Conservation (phyloP, 2,888 invertebrate species). For the Micoletzkya japonica region DNA sequence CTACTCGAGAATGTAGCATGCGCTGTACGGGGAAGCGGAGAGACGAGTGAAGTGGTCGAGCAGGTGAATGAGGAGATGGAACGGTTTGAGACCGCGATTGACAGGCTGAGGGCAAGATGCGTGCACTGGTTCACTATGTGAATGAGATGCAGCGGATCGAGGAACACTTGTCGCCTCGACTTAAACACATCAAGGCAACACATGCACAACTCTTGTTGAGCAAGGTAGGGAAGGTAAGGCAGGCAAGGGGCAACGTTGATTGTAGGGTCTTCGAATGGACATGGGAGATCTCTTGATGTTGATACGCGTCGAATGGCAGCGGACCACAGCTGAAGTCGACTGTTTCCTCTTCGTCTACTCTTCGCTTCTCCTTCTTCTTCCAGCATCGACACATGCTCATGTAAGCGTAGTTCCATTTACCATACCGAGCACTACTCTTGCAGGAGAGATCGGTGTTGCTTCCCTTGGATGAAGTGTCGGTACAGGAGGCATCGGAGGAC, state of each 20-base stretch:
- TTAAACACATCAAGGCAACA: slow-evolving; percentile 2
- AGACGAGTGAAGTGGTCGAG: neutral
- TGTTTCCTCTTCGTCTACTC: slow-evolving; percentile 50
- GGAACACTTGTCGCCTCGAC: slow-evolving; percentile 47
- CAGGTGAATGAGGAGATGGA: neutral
- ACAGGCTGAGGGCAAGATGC: slow-evolving; percentile 50
- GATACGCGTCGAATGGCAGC: slow-evolving; percentile 28
- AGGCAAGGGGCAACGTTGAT: neutral
- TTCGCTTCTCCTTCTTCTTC: slow-evolving; percentile 42
- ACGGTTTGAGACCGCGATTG: slow-evolving; percentile 1
- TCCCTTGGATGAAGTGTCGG: slow-evolving; percentile 21
- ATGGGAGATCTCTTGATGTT: slow-evolving; percentile 45
- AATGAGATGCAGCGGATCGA: slow-evolving; percentile 60
- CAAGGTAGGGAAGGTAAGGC: neutral
- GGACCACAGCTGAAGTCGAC: slow-evolving; percentile 30
- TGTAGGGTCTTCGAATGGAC: slow-evolving; percentile 42
- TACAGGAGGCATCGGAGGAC: slow-evolving; percentile 7
- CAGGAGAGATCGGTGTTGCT: slow-evolving; percentile 17
- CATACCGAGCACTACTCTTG: neutral
- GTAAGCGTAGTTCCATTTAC: neutral
- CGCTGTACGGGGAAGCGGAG: neutral
- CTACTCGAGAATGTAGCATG: slow-evolving; percentile 39
- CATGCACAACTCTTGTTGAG: slow-evolving; percentile 21
- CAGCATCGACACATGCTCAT: slow-evolving; percentile 17
- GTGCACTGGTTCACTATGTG: slow-evolving; percentile 54